Percentiles rank a stretch among this genome's conserved stretches.
Evolutionary conservation across 2,888 invertebrate species (phyloP).

Genomic region (Tortrix viridana): DNA sequence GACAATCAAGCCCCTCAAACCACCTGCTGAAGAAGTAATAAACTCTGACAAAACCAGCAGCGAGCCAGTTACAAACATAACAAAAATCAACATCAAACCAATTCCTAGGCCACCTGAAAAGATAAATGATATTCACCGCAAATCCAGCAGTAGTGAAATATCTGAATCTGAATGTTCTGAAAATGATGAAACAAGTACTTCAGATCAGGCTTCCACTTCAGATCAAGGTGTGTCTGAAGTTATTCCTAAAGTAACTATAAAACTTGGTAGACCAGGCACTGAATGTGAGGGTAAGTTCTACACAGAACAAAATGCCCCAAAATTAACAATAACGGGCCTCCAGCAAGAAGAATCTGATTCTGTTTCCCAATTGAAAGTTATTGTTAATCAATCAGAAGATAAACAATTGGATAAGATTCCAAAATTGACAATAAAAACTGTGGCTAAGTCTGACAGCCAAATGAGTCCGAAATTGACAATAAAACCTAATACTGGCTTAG

Average conservation of each 20-base stretch:
- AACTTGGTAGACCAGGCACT: slow-evolving; percentile 75
- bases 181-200: slow-evolving; percentile 81
- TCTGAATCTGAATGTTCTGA: slow-evolving; percentile 82
- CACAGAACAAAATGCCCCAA: slow-evolving; percentile 75
- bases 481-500: slow-evolving; percentile 64
- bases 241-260: slow-evolving; percentile 79
- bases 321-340: slow-evolving; percentile 51
- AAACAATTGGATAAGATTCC: slow-evolving; percentile 69
- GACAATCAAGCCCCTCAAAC: slow-evolving; percentile 58
- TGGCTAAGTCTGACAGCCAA: slow-evolving; percentile 67
- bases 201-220: slow-evolving; percentile 72
- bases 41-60: slow-evolving; percentile 47
- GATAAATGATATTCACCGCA: slow-evolving; percentile 75
- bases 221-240: slow-evolving; percentile 69
- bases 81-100: slow-evolving; percentile 80
- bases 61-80: slow-evolving; percentile 68
- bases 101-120: slow-evolving; percentile 76
- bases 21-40: slow-evolving; percentile 40
- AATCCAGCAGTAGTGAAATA: slow-evolving; percentile 81
- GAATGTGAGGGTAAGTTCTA: slow-evolving; percentile 75
- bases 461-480: slow-evolving; percentile 79
- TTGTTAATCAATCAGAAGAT: slow-evolving; percentile 71
- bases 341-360: slow-evolving; percentile 49
- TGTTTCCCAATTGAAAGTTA: slow-evolving; percentile 68
- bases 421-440: slow-evolving; percentile 75